Evolutionary conservation across 2,113 vertebrate genomes (phyloP), one percentile per base, ranked within the genome.

Genomic region (Hoplias malabaricus): DNA sequence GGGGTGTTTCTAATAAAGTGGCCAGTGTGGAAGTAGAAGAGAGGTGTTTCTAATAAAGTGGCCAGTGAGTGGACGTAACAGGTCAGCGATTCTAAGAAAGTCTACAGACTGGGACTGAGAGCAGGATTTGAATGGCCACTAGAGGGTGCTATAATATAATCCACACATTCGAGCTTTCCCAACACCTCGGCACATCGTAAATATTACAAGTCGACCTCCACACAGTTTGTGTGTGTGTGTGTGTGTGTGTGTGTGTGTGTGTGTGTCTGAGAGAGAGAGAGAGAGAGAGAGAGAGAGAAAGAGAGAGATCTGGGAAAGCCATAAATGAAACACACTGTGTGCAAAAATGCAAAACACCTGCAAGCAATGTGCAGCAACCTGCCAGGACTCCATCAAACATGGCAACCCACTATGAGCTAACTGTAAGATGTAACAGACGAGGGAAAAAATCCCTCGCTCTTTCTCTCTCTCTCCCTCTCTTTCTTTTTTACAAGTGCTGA

Each of bases 101-200:
- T n/a, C 34, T 25, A 29, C 29, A 21, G 36, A 13, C 6, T n/a
- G 23, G 5, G 21, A 13, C 23, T 38, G 31, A 65, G 14, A 23
- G 21, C 31, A 65, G 42, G 27, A n/a, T 23, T 8, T 34, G 14
- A 66, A 16, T 0, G 5, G 36, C 86, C 86, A 83, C 82, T 62
- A 61, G 84, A 79, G 80, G 86, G 86, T 16, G 75, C 82, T 87
- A 66, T 82, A 57, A 84, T 78, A 83, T 80, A 83, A 53, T 73
- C 34, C 40, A 78, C 82, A 27, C 13, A 57, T 10, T 34, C 9
- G 27, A 4, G 33, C 33, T 33, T 27, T 38, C 62, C 70, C 27
- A 46, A 61, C 36, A 38, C 33, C 57, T 66, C 63, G 38, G 65
- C 25, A 68, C 66, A 75, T 67, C 75, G 69, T 78, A 61, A 29